phyloP scores from a whole-genome alignment of 2,797 vertebrate species.

The Sus cebifrons region DNA sequence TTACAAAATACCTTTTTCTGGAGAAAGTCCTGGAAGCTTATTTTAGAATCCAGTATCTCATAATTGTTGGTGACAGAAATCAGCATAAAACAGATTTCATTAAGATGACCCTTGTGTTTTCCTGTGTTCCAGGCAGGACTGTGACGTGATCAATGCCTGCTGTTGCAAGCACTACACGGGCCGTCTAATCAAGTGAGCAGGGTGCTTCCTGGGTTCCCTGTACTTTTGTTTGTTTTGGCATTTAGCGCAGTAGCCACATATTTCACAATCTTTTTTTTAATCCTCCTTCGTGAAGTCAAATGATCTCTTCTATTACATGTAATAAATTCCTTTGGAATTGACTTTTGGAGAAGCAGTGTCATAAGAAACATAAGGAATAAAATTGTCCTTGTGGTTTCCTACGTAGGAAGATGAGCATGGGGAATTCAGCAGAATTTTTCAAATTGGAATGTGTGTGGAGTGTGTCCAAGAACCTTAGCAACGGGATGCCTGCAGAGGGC shows the following conservation, averaged over 20 bases:
- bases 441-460: not conserved
- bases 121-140: slow-evolving; percentile 90
- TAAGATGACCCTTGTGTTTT: slow-evolving; percentile 22
- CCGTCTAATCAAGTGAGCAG: slow-evolving; percentile 90
- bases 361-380: slow-evolving; percentile 25
- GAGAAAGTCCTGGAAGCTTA: not conserved
- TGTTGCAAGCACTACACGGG: slow-evolving; percentile 92
- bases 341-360: not conserved
- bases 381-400: slow-evolving; percentile 13
- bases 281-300: not conserved
- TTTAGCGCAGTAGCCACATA: not conserved
- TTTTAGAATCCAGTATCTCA: not conserved
- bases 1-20: slow-evolving; percentile 6
- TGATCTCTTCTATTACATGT: slow-evolving; percentile 16
- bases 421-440: not conserved
- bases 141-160: slow-evolving; percentile 92
- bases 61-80: not conserved
- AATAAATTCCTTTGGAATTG: not conserved
- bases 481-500: not conserved
- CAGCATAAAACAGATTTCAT: rapidly evolving
- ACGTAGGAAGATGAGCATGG: not conserved
- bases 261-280: not conserved
- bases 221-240: not conserved
- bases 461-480: not conserved
- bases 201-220: not conserved